These are phyloP conservation scores for Bradypodion pumilum DNA, from an alignment of 2,797 vertebrate genomes.

Conservation along the genomic window DNA sequence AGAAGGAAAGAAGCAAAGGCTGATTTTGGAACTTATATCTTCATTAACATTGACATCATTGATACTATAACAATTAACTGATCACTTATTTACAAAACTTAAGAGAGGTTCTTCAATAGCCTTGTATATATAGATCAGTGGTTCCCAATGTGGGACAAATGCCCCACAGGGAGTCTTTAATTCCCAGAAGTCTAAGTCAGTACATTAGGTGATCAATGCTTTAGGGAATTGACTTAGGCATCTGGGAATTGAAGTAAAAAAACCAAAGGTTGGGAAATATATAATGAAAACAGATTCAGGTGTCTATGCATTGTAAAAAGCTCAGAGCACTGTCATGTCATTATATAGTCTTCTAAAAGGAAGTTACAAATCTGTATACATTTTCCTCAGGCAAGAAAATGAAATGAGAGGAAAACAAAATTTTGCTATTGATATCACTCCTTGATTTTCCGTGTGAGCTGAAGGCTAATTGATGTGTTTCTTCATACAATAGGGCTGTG, in stretches of 20 bases:
- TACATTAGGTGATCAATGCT: no score
- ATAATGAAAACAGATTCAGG: background rate
- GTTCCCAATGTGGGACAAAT: no score
- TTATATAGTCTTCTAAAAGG: background rate
- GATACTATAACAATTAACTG: background rate
- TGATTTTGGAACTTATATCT: background rate
- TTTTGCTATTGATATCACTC: background rate
- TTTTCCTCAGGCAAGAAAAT: background rate
- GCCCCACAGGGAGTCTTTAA: no score
- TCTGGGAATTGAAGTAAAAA: no score
- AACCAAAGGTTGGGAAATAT: no score
- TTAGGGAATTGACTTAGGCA: no score
- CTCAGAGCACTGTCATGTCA: background rate
- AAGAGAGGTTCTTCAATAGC: background rate
- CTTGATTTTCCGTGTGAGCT: background rate
- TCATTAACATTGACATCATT: background rate
- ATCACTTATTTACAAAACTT: background rate
- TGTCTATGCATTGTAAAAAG: background rate
- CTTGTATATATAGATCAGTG: background rate
- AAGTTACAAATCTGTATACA: background rate
- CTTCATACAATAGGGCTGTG: background rate
- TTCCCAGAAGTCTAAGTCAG: no score
- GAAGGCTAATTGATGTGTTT: background rate
- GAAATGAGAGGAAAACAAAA: background rate
- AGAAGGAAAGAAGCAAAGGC: background rate